phyloP scores from a whole-genome alignment of 2,888 invertebrate genomes.

The Cyclophora albipunctata region DNA sequence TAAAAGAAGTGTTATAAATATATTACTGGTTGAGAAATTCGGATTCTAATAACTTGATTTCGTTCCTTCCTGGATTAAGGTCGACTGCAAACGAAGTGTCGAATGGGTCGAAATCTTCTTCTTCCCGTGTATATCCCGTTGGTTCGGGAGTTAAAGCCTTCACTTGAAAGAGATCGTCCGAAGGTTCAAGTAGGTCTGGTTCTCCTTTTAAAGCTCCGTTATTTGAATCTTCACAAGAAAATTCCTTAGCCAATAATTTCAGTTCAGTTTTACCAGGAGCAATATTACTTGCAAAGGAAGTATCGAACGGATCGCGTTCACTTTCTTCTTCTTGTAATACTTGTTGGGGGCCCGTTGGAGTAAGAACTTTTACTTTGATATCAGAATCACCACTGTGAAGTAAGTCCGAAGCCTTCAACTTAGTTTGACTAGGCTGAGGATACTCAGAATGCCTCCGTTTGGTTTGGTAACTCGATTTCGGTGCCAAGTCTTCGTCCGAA shows the following conservation, averaged over 20 bases:
- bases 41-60: slow-evolving; percentile 84
- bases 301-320: slow-evolving; percentile 89
- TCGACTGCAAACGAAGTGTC: slow-evolving; percentile 87
- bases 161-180: slow-evolving; percentile 75
- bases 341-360: slow-evolving; percentile 49
- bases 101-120: slow-evolving; percentile 82
- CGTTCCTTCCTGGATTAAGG: slow-evolving; percentile 84
- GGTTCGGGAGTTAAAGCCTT: slow-evolving; percentile 84
- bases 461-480: slow-evolving; percentile 52
- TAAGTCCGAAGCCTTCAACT: slow-evolving; percentile 48
- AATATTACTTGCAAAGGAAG: slow-evolving; percentile 86
- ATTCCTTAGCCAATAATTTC: slow-evolving; percentile 83
- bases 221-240: slow-evolving; percentile 72
- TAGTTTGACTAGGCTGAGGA: slow-evolving; percentile 36
- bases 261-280: slow-evolving; percentile 86
- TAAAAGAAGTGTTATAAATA: slow-evolving; percentile 18
- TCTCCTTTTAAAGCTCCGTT: slow-evolving; percentile 42
- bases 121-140: slow-evolving; percentile 35
- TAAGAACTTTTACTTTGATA: slow-evolving; percentile 78
- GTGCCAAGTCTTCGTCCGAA: slow-evolving; percentile 79
- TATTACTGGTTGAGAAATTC: slow-evolving; percentile 71
- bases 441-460: slow-evolving; percentile 73
- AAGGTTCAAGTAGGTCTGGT: slow-evolving; percentile 65
- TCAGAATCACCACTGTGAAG: slow-evolving; percentile 46
- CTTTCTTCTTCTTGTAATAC: slow-evolving; percentile 40